Base-by-base conservation (phyloP, 2,797 vertebrate species). In the Coccyzus lansbergi region DNA sequence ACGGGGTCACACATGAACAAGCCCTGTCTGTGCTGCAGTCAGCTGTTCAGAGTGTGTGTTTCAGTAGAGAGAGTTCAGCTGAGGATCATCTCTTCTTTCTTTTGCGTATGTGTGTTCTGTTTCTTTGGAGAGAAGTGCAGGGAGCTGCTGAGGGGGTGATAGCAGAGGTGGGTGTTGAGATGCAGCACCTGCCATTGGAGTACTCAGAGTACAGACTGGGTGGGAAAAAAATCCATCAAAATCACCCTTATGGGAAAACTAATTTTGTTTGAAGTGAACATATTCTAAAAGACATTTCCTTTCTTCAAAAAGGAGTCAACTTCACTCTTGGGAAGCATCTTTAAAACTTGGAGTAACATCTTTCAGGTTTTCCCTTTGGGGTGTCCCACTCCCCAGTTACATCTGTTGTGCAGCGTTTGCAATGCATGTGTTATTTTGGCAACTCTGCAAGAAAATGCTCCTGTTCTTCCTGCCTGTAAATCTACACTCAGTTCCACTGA, bases 401-500 rank as follows among this genome's bases (percentile, higher is more conserved):
- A 40, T 6, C 24, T 1, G 3, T 8, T 29, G 22, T 53, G 6
- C 21, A 22, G 34, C 42, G 78, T 83, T 82, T 87, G 51, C 6
- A 1, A 34, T 6, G 18, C 2, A 7, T 18, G 10, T 34, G 12
- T 44, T 62, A 21, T 19, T 70, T 83, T 74, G 74, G 36, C 25
- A 68, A 4, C 22, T 56, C 19, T 48, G 8, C 33, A 55, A 15
- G 34, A 77, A 42, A 53, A 59, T 33, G 31, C 26, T 13, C 49
- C 18, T 64, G 31, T n/a, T 55, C 13, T 70, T 75, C 46, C 40
- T 29, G 22, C 4, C 26, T 51, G 21, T 80, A n/a, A 46, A 31
- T 60, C 40, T 72, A 36, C 16, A 4, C 44, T 81, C 1, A 0
- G 0, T 25, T 56, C n/a, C 53, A 42, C 13, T 16, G 25, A 7